Percentiles rank a stretch among this genome's conserved stretches.
Conservation (phyloP, 2,888 invertebrate genomes). For the Synanthedon formicaeformis region DNA sequence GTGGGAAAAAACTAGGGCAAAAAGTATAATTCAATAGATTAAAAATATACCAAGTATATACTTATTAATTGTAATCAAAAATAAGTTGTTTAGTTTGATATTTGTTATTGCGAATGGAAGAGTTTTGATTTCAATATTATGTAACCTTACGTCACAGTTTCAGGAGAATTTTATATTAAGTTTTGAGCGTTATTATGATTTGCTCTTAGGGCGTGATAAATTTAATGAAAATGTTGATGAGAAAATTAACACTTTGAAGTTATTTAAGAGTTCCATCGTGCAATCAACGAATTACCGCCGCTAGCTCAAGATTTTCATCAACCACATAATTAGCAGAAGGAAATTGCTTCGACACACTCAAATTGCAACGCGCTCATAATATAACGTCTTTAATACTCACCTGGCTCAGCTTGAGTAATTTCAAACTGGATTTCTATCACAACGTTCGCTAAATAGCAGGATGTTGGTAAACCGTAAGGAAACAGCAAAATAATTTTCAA, state of each 20-base stretch:
- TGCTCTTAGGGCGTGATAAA: too few relatives aligned
- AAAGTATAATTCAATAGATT: too few relatives aligned
- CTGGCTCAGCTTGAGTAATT: conserved; percentile 16
- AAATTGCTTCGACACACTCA: conserved; percentile 44
- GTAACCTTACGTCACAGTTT: too few relatives aligned
- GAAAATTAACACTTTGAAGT: conserved; percentile 19
- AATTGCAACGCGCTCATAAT: conserved; percentile 8
- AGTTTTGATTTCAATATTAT: too few relatives aligned
- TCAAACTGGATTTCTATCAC: conserved; percentile 7
- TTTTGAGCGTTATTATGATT: too few relatives aligned
- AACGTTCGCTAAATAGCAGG: not conserved
- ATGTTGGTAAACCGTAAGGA: not conserved
- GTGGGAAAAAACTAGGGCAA: too few relatives aligned
- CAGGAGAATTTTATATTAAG: too few relatives aligned
- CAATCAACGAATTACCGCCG: conserved; percentile 5
- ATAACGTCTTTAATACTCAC: conserved; percentile 6
- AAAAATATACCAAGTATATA: too few relatives aligned
- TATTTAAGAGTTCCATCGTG: conserved; percentile 3
- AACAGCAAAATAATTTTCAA: not conserved
- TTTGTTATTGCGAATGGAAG: too few relatives aligned
- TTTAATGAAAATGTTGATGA: not conserved
- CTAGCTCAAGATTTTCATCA: conserved; percentile 37
- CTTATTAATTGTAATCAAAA: too few relatives aligned
- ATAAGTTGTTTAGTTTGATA: too few relatives aligned
- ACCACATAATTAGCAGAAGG: conserved; percentile 53